Evolutionary conservation across 2,888 invertebrate genomes (phyloP), one percentile per base, ranked within the genome.

Genomic region (Tachina lurida): DNA sequence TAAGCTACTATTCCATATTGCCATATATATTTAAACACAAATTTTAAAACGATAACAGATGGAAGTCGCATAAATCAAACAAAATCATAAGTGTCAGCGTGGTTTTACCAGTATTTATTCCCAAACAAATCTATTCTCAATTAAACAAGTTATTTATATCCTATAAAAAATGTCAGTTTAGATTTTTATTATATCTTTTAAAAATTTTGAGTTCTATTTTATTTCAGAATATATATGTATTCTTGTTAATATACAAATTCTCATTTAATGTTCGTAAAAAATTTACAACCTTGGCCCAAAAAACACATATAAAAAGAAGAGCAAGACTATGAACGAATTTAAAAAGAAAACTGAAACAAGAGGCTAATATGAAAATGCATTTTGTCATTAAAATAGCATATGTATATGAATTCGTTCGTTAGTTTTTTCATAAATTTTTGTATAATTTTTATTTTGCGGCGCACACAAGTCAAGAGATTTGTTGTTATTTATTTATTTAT

Each of bases 221-320:
- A 39, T 39, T 70, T 43, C 0, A 39, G 3, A 73, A 41, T 10
- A 58, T n/a, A n/a, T 10, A 41, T 41, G 7, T 31, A 47, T 47
- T 49, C n/a, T 52, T 41, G 15, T 8, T 15, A 54, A n/a, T 31
- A 10, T 10, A 68, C 49, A 67, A 58, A 76, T 41, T 83, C 43
- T 65, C 39, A 62, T 71, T 65, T 58, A 65, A 75, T 65, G 45
- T 65, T 74, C 5, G 17, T 41, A 74, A 78, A 68, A 54, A 41
- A 68, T 63, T 70, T 70, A 79, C 56, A 84, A 75, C 80, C 80
- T 84, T 84, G 84, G 56, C 67, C 84, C 62, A 76, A 68, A 60
- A 77, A 52, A 13, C n/a, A 41, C 0, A 39, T 39, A 7, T 3
- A 43, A 49, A 65, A 22, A 63, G 17, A 17, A 10, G 5, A 49